phyloP scores from a whole-genome alignment of 2,888 invertebrate genomes.

The Brachypalpus laphriformis region DNA sequence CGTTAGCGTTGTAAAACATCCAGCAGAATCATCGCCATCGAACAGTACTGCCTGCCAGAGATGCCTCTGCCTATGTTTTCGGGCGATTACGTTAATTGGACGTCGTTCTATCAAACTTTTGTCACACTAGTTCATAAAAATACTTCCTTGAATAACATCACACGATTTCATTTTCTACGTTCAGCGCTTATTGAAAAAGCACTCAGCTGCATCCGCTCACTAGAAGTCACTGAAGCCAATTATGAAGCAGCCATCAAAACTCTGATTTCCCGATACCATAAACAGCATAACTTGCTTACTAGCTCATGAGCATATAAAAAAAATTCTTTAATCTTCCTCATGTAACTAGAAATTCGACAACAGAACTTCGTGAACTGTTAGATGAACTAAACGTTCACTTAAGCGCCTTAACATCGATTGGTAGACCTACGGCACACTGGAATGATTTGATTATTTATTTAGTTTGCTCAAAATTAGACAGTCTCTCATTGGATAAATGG shows the following conservation, averaged over 20 bases:
- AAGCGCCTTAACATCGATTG: neutral
- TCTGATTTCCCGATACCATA: neutral
- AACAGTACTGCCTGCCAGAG: neutral
- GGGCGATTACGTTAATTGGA: neutral
- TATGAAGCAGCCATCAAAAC: constrained; percentile 1
- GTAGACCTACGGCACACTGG: neutral
- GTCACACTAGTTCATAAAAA: neutral
- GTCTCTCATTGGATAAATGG: constrained; percentile 3
- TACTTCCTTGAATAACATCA: neutral
- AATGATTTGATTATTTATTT: constrained; percentile 1
- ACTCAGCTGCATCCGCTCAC: neutral
- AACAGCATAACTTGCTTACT: neutral
- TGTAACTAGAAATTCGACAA: neutral
- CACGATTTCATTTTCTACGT: neutral
- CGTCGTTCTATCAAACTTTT: neutral
- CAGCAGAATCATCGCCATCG: too few species aligned
- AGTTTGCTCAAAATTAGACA: constrained; percentile 2
- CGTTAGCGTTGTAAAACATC: too few species aligned
- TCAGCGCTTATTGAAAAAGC: constrained; percentile 9
- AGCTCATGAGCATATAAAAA: constrained; percentile 9
- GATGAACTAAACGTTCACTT: neutral
- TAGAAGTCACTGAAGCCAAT: constrained; percentile 7
- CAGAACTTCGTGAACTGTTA: constrained; percentile 8
- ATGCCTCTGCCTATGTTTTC: neutral
- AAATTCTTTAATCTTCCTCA: neutral